Percentiles rank a stretch among this genome's conserved stretches.
Evolutionary conservation across 1,140 invertebrate genomes (phyloP).

Genomic region (Drosophila willistoni): DNA sequence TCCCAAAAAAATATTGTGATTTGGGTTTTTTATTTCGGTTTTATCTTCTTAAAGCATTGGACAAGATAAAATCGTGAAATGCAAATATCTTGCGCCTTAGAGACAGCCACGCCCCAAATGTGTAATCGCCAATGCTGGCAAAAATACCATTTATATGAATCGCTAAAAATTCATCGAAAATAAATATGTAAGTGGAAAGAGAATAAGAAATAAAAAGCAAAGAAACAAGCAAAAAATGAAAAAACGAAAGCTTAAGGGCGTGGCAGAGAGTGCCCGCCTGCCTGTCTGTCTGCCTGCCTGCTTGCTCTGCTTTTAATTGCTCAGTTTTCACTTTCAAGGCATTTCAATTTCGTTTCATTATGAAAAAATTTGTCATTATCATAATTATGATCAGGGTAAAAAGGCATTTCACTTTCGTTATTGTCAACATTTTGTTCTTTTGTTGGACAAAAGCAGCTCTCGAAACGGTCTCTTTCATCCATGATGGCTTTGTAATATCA

Average conservation of each 20-base stretch:
- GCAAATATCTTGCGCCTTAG: conserved; percentile 61
- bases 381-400: conserved; percentile 62
- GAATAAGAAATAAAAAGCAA: background rate
- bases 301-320: conserved; percentile 66
- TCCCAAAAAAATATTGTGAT: background rate
- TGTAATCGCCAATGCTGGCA: conserved; percentile 54
- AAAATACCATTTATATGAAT: conserved; percentile 16
- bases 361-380: conserved; percentile 74
- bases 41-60: conserved; percentile 26
- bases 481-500: conserved; percentile 23
- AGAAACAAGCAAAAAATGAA: conserved; percentile 17
- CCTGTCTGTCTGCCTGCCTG: no score
- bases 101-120: conserved; percentile 50
- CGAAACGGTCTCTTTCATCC: conserved; percentile 48
- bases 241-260: conserved; percentile 50
- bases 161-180: conserved; percentile 23
- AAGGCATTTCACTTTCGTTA: conserved; percentile 74
- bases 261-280: conserved; percentile 22
- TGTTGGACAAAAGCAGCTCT: conserved; percentile 61
- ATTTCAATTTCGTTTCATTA: conserved; percentile 69
- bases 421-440: conserved; percentile 67
- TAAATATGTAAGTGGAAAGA: background rate
- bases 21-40: conserved; percentile 38
- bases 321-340: conserved; percentile 77
- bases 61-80: conserved; percentile 37